phyloP scores from a whole-genome alignment of 2,888 invertebrate species.

The Lucinisca nassula region DNA sequence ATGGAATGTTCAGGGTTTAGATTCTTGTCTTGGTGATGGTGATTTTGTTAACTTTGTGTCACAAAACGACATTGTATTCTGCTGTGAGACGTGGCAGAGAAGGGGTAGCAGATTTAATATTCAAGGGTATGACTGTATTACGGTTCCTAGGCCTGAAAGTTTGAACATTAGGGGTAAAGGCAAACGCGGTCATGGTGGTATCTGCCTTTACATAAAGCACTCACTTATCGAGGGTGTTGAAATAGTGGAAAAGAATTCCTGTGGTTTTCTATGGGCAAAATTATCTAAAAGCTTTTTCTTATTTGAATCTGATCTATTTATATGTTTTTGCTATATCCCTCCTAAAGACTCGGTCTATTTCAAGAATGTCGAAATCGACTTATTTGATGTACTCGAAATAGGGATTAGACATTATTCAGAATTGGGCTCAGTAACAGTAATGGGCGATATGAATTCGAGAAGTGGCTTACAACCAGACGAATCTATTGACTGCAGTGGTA shows the following conservation, averaged over 20 bases:
- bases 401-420: no score
- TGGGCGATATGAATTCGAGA: no score
- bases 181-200: neutral
- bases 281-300: neutral
- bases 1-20: slow-evolving; percentile 18
- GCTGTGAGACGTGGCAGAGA: slow-evolving; percentile 23
- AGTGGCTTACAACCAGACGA: no score
- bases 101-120: neutral
- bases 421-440: no score
- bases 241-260: neutral
- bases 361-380: no score
- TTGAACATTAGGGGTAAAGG: neutral
- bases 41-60: slow-evolving; percentile 10
- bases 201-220: neutral
- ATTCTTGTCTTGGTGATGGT: neutral
- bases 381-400: no score
- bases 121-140: slow-evolving; percentile 10
- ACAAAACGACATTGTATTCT: neutral
- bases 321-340: neutral
- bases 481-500: no score
- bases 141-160: slow-evolving; percentile 3
- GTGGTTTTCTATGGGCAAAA: neutral
- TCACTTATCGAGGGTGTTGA: neutral
- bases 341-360: slow-evolving; percentile 2
- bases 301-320: neutral